Evolutionary conservation across 2,797 vertebrate genomes (phyloP), one percentile per base, ranked within the genome.

Genomic region (Acipenser oxyrinchus): DNA sequence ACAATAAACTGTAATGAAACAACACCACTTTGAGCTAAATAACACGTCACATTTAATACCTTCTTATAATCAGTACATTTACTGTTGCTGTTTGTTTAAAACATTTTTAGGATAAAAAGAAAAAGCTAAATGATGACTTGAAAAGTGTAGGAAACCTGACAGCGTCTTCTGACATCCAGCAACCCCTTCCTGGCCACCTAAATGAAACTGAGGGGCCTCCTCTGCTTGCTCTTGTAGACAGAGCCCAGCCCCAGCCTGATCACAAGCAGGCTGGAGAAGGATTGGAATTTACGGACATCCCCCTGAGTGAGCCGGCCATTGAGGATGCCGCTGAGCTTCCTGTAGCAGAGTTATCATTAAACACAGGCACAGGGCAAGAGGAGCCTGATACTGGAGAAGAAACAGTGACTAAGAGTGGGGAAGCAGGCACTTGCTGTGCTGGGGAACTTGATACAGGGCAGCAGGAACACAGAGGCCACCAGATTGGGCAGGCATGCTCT

Each of bases 211-310:
- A 60, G 69, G 60, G 72, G 69, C 76, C 53, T 60, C 72, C 66
- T 64, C 63, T 59, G 58, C 67, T 13, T 66, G 67, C 23, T 73
- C 83, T 48, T 63, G 70, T 67, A 10, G 76, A 82, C 11, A 71
- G 9, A 13, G 23, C 64, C 10, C 53, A 49, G n/a, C 64, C 74
- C 61, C 71, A 73, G 18, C 74, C 73, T 65, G 71, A 65, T 7
- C 70, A 74, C 60, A 37, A 37, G 37, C 37, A 37, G 37, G 37
- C 37, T 37, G 37, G 37, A 37, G 37, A 37, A 0, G 37, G 5
- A 4, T 37, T 37, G 5, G 81, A 64, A 62, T 91, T 91, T 71
- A 84, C 75, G 2, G 88, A 89, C 59, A 78, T 90, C 69, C 86
- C 84, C 8, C 86, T 90, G 66, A 84, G 79, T 71, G 70, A 87